Evolutionary conservation across 2,888 invertebrate genomes (phyloP), one percentile per base, ranked within the genome.

Genomic region (Pachliopta kotzebuea): DNA sequence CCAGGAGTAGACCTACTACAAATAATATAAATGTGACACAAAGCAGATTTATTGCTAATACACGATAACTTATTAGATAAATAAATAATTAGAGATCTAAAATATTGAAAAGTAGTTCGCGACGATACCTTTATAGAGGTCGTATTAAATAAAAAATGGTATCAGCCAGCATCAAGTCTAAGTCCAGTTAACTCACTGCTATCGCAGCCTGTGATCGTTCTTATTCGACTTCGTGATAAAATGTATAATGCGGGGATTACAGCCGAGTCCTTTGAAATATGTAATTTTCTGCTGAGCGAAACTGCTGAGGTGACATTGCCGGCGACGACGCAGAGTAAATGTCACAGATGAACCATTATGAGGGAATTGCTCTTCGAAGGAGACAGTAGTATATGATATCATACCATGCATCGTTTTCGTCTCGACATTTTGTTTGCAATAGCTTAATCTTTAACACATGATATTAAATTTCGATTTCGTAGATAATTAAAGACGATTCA

Each of bases 211-310:
- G 18, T 56, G 49, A 24, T 58, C 60, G 56, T 62, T 58, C 57
- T 29, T 21, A 59, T 55, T 62, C 62, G 62, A 58, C 62, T 62
- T 69, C 75, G 75, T 75, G 75, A 75, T 73, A 69, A 73, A 74
- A 74, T 70, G 71, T 69, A 66, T 68, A 70, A 72, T 69, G 65
- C 63, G 56, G 63, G 70, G 74, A 75, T 74, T 68, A 67, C 42
- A 50, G 62, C 54, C 54, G 67, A 60, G 62, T 69, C 68, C 65
- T 64, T 65, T 69, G 69, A 67, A 68, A 65, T 67, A 67, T 69
- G 65, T 68, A 62, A 68, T 67, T 66, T 68, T 67, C 65, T 45
- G 42, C 60, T 49, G 45, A 58, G 57, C 37, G 55, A 45, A 50
- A 8, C 52, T 57, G 65, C 57, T 61, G 52, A 65, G 57, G 56